Percentiles rank a stretch among this genome's conserved stretches.
Evolutionary conservation across 1,140 invertebrate species (phyloP).

Genomic region (Andrena cerasifolii): DNA sequence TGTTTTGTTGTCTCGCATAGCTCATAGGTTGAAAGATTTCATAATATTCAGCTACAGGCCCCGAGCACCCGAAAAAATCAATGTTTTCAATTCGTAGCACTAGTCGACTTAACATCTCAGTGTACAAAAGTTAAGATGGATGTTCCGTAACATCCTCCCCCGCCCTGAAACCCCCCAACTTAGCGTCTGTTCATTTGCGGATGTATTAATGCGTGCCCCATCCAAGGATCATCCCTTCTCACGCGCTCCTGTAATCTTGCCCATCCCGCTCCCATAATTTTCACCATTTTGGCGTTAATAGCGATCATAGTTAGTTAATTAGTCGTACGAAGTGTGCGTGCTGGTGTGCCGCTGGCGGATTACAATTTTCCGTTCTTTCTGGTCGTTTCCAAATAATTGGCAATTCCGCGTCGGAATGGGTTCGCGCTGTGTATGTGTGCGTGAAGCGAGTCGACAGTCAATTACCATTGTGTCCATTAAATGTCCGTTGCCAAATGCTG

Average conservation of each 20-base stretch:
- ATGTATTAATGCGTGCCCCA: background rate
- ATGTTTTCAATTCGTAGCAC: conserved; percentile 79
- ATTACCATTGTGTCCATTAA: conserved; percentile 63
- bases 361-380: background rate
- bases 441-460: conserved; percentile 60
- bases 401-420: background rate
- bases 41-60: conserved; percentile 71
- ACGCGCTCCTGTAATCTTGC: conserved; percentile 16
- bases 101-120: conserved; percentile 74
- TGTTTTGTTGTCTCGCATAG: background rate
- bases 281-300: background rate
- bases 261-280: background rate
- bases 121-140: conserved; percentile 77
- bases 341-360: background rate
- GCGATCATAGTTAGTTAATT: conserved; percentile 17
- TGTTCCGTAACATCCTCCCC: conserved; percentile 64
- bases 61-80: conserved; percentile 74
- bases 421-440: background rate
- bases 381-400: conserved; percentile 5
- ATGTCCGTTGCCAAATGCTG: conserved; percentile 60
- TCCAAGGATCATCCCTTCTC: no score
- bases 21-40: conserved; percentile 24
- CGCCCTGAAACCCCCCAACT: conserved; percentile 3
- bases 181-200: conserved; percentile 21
- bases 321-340: background rate